These are phyloP conservation scores for Rana temporaria DNA, from an alignment of 2,113 vertebrate species.

Conservation along the genomic window DNA sequence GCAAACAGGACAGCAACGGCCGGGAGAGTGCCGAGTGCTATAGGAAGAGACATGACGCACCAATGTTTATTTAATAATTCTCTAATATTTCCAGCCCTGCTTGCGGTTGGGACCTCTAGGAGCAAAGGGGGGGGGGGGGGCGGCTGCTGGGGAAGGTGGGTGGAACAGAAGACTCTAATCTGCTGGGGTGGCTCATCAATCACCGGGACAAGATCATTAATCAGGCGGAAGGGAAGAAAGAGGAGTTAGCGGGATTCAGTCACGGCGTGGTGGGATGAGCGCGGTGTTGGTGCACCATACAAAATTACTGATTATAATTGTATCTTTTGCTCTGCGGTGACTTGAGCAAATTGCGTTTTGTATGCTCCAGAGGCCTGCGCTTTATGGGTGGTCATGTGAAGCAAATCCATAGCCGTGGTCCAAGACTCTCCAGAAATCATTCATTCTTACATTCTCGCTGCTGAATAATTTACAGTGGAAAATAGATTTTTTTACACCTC, in stretches of 20 bases:
- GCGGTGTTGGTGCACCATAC: constrained; percentile 39
- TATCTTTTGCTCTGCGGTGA: background rate
- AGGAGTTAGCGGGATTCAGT: constrained; percentile 70
- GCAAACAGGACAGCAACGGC: constrained; percentile 76
- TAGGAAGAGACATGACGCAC: constrained; percentile 84
- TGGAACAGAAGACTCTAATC: constrained; percentile 79
- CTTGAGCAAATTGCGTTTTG: background rate
- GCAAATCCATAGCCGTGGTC: too few relatives aligned
- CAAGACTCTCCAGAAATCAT: too few relatives aligned
- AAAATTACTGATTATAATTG: background rate
- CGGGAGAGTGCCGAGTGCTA: constrained; percentile 76
- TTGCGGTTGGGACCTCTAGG: constrained; percentile 68
- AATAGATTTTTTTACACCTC: too few relatives aligned
- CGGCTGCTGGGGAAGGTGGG: constrained; percentile 61
- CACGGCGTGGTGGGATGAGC: constrained; percentile 62
- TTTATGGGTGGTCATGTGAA: too few relatives aligned
- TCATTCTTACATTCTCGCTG: too few relatives aligned
- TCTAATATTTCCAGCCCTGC: constrained; percentile 82
- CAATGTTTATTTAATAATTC: constrained; percentile 92
- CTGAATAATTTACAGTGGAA: too few relatives aligned
- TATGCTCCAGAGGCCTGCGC: too few relatives aligned
- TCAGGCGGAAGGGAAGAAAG: constrained; percentile 77
- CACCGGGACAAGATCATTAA: constrained; percentile 91
- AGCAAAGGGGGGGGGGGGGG: constrained; percentile 55
- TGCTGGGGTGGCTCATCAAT: constrained; percentile 86